These are phyloP conservation scores for Myotis daubentonii DNA, from an alignment of 2,797 vertebrate species.

Conservation along the genomic window DNA sequence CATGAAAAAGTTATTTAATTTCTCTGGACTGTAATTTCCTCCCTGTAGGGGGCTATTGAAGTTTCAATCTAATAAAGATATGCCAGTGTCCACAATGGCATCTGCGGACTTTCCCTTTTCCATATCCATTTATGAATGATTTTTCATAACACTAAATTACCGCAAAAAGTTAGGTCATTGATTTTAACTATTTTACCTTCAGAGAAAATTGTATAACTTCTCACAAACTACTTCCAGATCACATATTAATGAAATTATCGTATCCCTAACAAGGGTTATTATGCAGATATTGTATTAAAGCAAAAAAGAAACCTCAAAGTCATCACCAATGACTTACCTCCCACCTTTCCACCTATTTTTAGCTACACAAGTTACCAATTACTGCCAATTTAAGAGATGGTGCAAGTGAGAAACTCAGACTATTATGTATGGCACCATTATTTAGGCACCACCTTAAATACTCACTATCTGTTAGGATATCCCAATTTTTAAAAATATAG, in stretches of 20 bases:
- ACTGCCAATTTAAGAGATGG: slow-evolving; percentile 76
- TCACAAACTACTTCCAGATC: slow-evolving; percentile 23
- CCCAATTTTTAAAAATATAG: slow-evolving; percentile 2
- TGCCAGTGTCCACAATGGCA: background rate
- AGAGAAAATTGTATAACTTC: background rate
- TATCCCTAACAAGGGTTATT: slow-evolving; percentile 43
- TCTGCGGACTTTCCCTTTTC: background rate
- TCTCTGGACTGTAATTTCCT: background rate
- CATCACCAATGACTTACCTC: slow-evolving; percentile 69
- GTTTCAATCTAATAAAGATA: background rate
- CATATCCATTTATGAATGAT: background rate
- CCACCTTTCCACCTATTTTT: slow-evolving; percentile 70
- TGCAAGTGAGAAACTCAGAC: slow-evolving; percentile 68
- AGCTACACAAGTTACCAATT: slow-evolving; percentile 70
- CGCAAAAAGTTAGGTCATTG: background rate
- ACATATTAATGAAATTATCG: background rate
- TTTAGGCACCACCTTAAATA: slow-evolving; percentile 57
- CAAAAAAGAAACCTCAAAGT: slow-evolving; percentile 49
- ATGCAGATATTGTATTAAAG: slow-evolving; percentile 20
- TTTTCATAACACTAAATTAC: background rate
- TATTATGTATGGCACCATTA: slow-evolving; percentile 51
- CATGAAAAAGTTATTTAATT: background rate
- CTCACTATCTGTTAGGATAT: background rate
- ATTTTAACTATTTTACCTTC: slow-evolving; percentile 16
- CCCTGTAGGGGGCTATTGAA: background rate